Percentiles rank a stretch among this genome's conserved stretches.
These are phyloP conservation scores for Zygothrica quintamaculata DNA, from an alignment of 2,888 invertebrate genomes.

Conservation along the genomic window DNA sequence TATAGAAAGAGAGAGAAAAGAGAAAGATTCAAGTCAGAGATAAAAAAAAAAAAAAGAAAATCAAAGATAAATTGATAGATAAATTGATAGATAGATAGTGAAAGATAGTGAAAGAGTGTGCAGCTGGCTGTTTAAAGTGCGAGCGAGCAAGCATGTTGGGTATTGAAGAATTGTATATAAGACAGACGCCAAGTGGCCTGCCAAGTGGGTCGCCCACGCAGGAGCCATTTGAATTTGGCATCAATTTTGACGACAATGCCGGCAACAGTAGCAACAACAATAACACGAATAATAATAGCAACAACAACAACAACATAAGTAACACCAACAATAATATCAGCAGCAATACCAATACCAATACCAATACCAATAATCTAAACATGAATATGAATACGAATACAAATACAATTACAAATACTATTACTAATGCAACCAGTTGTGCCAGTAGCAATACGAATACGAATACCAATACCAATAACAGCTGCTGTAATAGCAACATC, in stretches of 20 bases:
- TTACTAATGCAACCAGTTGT: not conserved
- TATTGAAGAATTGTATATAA: slow-evolving; percentile 61
- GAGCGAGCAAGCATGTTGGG: slow-evolving; percentile 52
- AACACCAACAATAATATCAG: not conserved
- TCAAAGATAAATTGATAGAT: too few relatives aligned
- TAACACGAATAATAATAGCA: slow-evolving; percentile 11
- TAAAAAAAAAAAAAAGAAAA: too few relatives aligned
- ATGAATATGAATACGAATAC: slow-evolving; percentile 20
- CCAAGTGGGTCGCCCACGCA: slow-evolving; percentile 64
- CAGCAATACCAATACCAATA: not conserved
- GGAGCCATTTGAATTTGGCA: slow-evolving; percentile 67
- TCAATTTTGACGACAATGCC: slow-evolving; percentile 42
- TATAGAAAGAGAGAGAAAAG: too few relatives aligned
- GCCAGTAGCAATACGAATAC: not conserved
- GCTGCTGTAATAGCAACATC: slow-evolving; percentile 28
- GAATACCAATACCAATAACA: slow-evolving; percentile 8
- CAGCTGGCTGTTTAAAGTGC: not conserved
- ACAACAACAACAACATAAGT: not conserved
- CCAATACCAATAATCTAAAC: slow-evolving; percentile 22
- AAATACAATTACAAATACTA: slow-evolving; percentile 8
- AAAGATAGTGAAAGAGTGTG: slow-evolving; percentile 7
- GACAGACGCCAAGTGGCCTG: slow-evolving; percentile 51
- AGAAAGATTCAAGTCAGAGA: too few relatives aligned
- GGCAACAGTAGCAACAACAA: slow-evolving; percentile 18
- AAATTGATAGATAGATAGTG: too few relatives aligned